Evolutionary conservation across 2,797 vertebrate species (phyloP), one percentile per base, ranked within the genome.

Genomic region (Betta splendens): DNA sequence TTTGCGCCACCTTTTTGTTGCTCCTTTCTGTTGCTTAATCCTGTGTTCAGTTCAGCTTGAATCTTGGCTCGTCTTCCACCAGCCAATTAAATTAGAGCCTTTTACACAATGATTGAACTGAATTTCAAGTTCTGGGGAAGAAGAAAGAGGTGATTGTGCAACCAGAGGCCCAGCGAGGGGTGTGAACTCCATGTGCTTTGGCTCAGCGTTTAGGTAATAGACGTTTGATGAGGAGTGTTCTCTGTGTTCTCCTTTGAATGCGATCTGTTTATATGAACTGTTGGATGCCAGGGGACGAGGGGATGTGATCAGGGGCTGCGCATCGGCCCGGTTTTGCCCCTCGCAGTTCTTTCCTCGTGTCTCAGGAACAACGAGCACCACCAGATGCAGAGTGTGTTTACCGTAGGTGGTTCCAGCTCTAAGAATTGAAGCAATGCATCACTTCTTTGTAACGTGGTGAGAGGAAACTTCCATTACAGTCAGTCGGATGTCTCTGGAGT

Each of bases 401-500:
- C 49, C 20, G 12, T 73, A 75, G 70, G 72, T 81, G 59, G 57
- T 67, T 85, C 61, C 75, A 67, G 63, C 72, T 31, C 49, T 38
- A 59, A 43, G 85, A 82, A 89, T 86, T 85, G 75, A 60, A 83
- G 66, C 78, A 55, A 85, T 86, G 75, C 80, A 85, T 88, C 83
- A 83, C 69, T 57, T 38, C 37, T 61, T 66, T 53, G 54, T 63
- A 81, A 69, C 84, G 37, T 69, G 77, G 80, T 62, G 44, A 75
- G 79, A 65, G 60, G 77, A 80, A 85, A 89, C 87, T 80, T 73
- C 79, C 83, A 87, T 87, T 85, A 84, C 64, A 70, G 72, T 69
- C 63, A 59, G 66, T 77, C n/a, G 28, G 37, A 40, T 56, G 72
- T 79, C 79, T 81, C 77, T 13, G 44, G 68, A 66, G 78, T 72